phyloP scores from a whole-genome alignment of 2,797 vertebrate species.

The Catostomus latipinnis region DNA sequence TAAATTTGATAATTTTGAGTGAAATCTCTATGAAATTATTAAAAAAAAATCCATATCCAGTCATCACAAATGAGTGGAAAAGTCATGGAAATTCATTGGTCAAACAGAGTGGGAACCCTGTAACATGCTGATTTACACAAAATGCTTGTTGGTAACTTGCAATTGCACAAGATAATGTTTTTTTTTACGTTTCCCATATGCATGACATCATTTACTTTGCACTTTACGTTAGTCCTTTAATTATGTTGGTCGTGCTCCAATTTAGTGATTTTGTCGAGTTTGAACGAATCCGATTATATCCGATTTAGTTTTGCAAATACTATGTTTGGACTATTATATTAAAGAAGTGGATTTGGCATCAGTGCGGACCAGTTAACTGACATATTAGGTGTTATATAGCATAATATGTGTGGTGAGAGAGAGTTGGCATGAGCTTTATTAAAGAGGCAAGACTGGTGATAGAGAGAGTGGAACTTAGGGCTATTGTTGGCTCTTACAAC shows the following conservation, averaged over 20 bases:
- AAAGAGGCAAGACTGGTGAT: neutral
- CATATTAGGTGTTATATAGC: conserved; percentile 10
- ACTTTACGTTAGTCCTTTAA: neutral
- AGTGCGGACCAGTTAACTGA: neutral
- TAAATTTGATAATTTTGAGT: too few relatives aligned
- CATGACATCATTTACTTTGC: conserved; percentile 1
- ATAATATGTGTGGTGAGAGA: neutral
- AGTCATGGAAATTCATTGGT: too few relatives aligned
- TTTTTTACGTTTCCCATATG: neutral
- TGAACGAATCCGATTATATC: conserved; percentile 5
- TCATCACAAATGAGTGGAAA: too few relatives aligned
- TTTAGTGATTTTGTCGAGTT: conserved; percentile 16
- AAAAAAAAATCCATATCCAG: too few relatives aligned
- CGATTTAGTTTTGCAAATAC: neutral
- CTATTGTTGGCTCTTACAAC: neutral
- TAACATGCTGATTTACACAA: neutral
- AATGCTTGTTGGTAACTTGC: neutral
- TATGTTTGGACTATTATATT: neutral
- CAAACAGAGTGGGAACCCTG: too few relatives aligned
- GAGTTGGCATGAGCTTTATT: neutral
- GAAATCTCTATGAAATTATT: too few relatives aligned
- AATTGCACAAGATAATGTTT: neutral
- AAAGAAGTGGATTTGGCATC: neutral
- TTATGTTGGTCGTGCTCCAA: conserved; percentile 3
- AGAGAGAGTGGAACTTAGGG: neutral